Percentiles rank a stretch among this genome's conserved stretches.
phyloP scores from a whole-genome alignment of 1,140 invertebrate genomes.

The Goniozus legneri region DNA sequence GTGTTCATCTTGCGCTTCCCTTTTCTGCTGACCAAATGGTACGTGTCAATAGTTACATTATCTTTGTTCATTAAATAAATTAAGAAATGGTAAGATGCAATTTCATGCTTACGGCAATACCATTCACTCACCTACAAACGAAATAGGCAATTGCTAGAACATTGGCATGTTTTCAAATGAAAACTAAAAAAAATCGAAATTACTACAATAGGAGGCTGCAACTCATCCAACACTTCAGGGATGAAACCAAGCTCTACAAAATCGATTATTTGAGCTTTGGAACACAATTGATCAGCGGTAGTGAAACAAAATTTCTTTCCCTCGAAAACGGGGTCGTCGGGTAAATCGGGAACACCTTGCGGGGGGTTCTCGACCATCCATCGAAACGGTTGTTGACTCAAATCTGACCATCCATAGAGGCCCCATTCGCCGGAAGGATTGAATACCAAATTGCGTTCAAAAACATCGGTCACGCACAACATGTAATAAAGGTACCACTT shows the following conservation, averaged over 20 bases:
- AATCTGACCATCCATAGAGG: slow-evolving; percentile 33
- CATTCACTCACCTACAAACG: slow-evolving; percentile 46
- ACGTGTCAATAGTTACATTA: slow-evolving; percentile 20
- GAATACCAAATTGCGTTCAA: slow-evolving; percentile 47
- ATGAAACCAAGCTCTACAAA: slow-evolving; percentile 39
- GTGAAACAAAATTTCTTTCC: slow-evolving; percentile 44
- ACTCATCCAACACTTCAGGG: slow-evolving; percentile 38
- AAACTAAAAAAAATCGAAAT: too few species aligned
- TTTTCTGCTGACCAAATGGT: slow-evolving; percentile 18
- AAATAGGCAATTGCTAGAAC: too few species aligned
- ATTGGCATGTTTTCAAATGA: too few species aligned
- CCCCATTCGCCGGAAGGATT: slow-evolving; percentile 47
- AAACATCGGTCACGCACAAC: slow-evolving; percentile 43
- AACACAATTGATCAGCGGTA: slow-evolving; percentile 42
- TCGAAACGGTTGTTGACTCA: slow-evolving; percentile 31
- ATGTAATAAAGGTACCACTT: slow-evolving; percentile 40
- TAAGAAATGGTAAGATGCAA: slow-evolving; percentile 30
- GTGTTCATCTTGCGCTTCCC: slow-evolving; percentile 36
- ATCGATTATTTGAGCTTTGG: slow-evolving; percentile 46
- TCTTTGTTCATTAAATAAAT: slow-evolving; percentile 21
- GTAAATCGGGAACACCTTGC: slow-evolving; percentile 33
- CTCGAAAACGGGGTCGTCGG: slow-evolving; percentile 31
- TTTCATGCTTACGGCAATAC: slow-evolving; percentile 43
- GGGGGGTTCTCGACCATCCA: slow-evolving; percentile 42
- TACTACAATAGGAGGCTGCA: slow-evolving; percentile 45